These are phyloP conservation scores for Diacarnus erythraeanus DNA, from an alignment of 37 sponge, comb jelly and placozoan species.

Conservation along the genomic window DNA sequence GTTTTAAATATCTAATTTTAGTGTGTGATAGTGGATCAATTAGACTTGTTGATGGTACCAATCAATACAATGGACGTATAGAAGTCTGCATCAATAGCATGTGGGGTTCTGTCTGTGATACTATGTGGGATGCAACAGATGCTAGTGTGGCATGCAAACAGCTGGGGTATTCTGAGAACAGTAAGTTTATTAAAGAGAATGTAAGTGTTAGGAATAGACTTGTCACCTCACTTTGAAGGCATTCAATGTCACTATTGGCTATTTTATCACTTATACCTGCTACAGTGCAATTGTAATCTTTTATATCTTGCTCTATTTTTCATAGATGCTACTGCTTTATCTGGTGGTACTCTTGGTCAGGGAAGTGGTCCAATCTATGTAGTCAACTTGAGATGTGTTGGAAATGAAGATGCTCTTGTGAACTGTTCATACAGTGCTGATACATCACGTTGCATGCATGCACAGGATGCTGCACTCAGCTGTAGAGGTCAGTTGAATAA, in stretches of 20 bases:
- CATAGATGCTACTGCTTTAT: neutral
- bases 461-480: slow-evolving; percentile 21
- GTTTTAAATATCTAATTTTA: neutral
- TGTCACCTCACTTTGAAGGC: too few relatives aligned
- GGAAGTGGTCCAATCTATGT: slow-evolving; percentile 18
- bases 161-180: neutral
- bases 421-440: neutral
- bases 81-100: slow-evolving; percentile 20
- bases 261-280: neutral
- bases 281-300: neutral
- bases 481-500: neutral
- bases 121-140: neutral
- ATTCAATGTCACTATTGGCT: neutral
- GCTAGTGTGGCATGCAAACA: slow-evolving; percentile 23
- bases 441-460: neutral
- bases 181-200: neutral
- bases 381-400: neutral
- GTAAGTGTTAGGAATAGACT: too few relatives aligned
- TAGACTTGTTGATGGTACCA: slow-evolving; percentile 17
- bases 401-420: neutral
- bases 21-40: slow-evolving; percentile 19
- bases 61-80: slow-evolving; percentile 6
- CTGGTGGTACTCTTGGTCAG: neutral
- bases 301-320: neutral
- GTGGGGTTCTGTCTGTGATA: slow-evolving; percentile 30